Evolutionary conservation across 2,888 invertebrate species (phyloP).

Genomic region (Aleiodes leptofemur): DNA sequence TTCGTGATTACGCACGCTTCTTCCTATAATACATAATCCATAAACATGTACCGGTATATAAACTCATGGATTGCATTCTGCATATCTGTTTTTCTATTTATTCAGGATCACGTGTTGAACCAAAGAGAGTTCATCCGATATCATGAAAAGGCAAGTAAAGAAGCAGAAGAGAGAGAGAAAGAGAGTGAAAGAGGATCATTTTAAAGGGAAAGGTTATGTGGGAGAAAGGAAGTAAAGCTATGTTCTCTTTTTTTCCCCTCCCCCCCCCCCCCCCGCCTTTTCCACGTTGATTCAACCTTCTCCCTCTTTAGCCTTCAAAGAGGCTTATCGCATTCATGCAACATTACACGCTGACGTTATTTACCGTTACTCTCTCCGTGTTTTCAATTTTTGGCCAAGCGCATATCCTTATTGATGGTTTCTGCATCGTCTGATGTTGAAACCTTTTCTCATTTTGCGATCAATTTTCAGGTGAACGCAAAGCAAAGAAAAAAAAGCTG

Average conservation of each 20-base stretch:
- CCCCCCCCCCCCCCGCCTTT: not conserved
- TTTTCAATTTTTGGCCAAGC: conserved; percentile 60
- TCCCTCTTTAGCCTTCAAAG: conserved; percentile 54
- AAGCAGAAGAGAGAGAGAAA: conserved; percentile 38
- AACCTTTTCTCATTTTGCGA: conserved; percentile 19
- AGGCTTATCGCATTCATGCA: conserved; percentile 74
- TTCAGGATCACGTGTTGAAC: conserved; percentile 48
- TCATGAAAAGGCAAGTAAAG: conserved; percentile 21
- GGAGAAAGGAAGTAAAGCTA: conserved; percentile 4
- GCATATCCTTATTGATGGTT: conserved; percentile 40
- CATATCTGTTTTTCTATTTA: conserved; percentile 43
- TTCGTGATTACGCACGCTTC: conserved; percentile 35
- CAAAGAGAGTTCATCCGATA: conserved; percentile 37
- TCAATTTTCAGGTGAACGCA: conserved; percentile 21
- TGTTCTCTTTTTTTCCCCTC: conserved; percentile 13
- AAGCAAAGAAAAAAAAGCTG: not conserved
- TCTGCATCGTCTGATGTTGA: conserved; percentile 23
- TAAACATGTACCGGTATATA: conserved; percentile 26
- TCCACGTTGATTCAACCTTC: conserved; percentile 32
- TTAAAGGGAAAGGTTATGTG: conserved; percentile 35
- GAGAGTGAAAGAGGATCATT: not conserved
- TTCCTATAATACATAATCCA: conserved; percentile 14
- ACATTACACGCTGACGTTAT: conserved; percentile 73
- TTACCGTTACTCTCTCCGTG: conserved; percentile 64
- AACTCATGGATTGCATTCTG: conserved; percentile 14